Conservation (phyloP, 2,888 invertebrate species). For the Harpalus rufipes region DNA sequence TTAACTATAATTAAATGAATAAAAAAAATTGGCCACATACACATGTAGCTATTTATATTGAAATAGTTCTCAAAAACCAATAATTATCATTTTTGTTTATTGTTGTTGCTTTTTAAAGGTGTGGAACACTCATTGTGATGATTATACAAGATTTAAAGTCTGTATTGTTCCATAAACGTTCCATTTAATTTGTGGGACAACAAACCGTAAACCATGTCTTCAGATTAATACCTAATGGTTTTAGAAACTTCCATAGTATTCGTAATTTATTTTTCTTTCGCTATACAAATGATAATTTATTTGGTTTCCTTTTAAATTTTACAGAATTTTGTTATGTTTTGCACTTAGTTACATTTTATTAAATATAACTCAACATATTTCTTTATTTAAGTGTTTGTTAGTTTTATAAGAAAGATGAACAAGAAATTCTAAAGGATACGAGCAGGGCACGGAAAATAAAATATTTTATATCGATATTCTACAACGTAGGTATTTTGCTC, state of each 20-base stretch:
- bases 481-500: too few species aligned
- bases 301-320: slow-evolving; percentile 8
- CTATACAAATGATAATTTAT: neutral
- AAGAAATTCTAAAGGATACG: too few species aligned
- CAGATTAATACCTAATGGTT: slow-evolving; percentile 36
- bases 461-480: too few species aligned
- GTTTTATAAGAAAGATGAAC: too few species aligned
- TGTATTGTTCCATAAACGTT: slow-evolving; percentile 48
- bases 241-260: slow-evolving; percentile 24
- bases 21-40: too few species aligned
- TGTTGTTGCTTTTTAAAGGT: neutral
- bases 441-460: too few species aligned
- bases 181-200: slow-evolving; percentile 57
- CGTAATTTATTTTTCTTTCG: neutral
- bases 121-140: neutral
- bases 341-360: slow-evolving; percentile 44
- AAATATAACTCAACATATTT: slow-evolving; percentile 3
- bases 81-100: too few species aligned
- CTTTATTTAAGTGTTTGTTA: too few species aligned
- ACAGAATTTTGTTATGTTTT: neutral
- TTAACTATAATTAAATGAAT: too few species aligned
- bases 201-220: slow-evolving; percentile 50
- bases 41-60: too few species aligned
- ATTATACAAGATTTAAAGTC: slow-evolving; percentile 6
- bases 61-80: too few species aligned